Evolutionary conservation across 1,140 invertebrate species (phyloP).

Genomic region (Rhyacophila brunnea): DNA sequence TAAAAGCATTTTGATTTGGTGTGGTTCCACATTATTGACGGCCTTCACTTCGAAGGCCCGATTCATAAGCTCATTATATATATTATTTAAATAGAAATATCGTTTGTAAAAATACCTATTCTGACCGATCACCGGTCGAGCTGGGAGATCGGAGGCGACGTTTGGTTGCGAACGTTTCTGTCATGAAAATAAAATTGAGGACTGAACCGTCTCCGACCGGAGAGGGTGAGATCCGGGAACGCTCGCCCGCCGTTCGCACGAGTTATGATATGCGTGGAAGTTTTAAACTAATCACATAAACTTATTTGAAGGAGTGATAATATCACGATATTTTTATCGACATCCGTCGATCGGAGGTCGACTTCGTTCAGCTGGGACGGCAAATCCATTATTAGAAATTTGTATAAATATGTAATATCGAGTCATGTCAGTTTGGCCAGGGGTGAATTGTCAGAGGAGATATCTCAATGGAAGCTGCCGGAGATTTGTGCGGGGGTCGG

Average conservation of each 20-base stretch:
- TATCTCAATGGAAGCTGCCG: constrained; percentile 21
- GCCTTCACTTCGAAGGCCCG: constrained; percentile 9
- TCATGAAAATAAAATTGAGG: constrained; percentile 27
- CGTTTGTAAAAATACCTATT: constrained; percentile 29
- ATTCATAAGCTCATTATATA: constrained; percentile 33
- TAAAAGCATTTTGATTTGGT: constrained; percentile 34
- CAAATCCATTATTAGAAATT: constrained; percentile 30
- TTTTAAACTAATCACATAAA: constrained; percentile 27
- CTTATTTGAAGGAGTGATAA: constrained; percentile 9
- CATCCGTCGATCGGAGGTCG: background rate
- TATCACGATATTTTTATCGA: constrained; percentile 2
- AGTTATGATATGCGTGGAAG: constrained; percentile 32
- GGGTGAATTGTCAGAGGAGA: constrained; percentile 9
- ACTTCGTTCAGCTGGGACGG: constrained; percentile 33
- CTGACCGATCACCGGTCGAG: constrained; percentile 15
- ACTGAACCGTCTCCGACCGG: constrained; percentile 2
- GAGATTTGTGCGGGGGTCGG: constrained; percentile 33
- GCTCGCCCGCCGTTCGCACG: constrained; percentile 8
- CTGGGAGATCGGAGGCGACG: constrained; percentile 6
- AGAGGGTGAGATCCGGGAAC: constrained; percentile 27
- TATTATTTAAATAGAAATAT: constrained; percentile 16
- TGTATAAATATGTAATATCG: constrained; percentile 32
- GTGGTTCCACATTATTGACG: constrained; percentile 28
- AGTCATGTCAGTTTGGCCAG: constrained; percentile 17
- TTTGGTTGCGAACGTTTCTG: constrained; percentile 14